These are phyloP conservation scores for Corbicula japonica DNA, from an alignment of 2,888 invertebrate species.

Conservation along the genomic window DNA sequence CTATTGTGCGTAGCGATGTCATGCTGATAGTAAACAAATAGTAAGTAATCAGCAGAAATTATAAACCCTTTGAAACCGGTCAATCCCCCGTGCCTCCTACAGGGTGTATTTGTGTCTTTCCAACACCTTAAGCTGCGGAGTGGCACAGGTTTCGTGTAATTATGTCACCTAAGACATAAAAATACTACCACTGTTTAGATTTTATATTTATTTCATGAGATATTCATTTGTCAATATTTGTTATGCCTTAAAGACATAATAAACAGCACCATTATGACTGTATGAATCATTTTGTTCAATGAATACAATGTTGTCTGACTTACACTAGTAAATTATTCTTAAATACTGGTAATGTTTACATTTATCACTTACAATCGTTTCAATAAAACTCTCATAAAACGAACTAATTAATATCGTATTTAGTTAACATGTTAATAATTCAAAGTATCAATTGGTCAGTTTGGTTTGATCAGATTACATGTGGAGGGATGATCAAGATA, in stretches of 20 bases:
- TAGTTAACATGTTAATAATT: constrained; percentile 37
- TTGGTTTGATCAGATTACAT: constrained; percentile 20
- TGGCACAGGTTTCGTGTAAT: constrained; percentile 11
- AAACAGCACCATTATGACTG: too few relatives aligned
- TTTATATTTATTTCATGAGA: too few relatives aligned
- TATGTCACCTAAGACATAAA: constrained; percentile 13
- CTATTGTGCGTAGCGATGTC: constrained; percentile 18
- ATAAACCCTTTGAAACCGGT: constrained; percentile 15
- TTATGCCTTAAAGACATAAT: too few relatives aligned
- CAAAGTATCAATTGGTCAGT: constrained; percentile 3
- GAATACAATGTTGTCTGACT: too few relatives aligned
- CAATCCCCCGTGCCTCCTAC: constrained; percentile 22
- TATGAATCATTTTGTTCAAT: too few relatives aligned
- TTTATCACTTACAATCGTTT: constrained; percentile 16
- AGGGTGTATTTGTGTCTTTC: constrained; percentile 13
- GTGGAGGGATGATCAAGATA: constrained; percentile 17
- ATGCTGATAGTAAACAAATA: constrained; percentile 8
- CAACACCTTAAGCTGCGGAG: constrained; percentile 22
- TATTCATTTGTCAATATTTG: too few relatives aligned
- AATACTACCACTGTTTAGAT: too few relatives aligned
- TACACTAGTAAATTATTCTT: too few relatives aligned
- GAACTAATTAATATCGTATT: constrained; percentile 17
- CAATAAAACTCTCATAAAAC: constrained; percentile 26
- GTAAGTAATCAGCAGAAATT: constrained; percentile 7
- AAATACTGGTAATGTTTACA: too few relatives aligned